Base-by-base conservation (phyloP, 2,113 vertebrate species). In the Sorex fumeus region DNA sequence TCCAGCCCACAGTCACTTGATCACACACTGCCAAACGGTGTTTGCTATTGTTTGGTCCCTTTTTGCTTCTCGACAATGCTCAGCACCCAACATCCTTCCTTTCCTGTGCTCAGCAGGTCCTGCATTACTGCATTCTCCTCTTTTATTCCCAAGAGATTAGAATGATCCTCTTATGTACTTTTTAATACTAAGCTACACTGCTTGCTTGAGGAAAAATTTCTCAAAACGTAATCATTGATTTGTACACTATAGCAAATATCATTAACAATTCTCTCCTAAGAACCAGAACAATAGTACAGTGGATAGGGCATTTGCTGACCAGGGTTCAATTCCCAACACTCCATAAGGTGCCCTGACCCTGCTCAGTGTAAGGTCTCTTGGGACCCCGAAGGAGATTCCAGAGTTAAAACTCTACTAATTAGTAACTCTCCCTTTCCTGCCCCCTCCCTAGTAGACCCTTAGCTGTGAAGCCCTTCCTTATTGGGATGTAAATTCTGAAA, bases 141-240 rank as follows among this genome's bases (percentile, higher is more conserved):
- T 64, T 89, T 84, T 91, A n/a, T 62, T 80, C 32, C 76, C 27
- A 36, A 21, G 34, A 87, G 18, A 9, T 70, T 95, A 62, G 60
- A 57, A 79, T 62, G 71, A 57, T 23, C n/a, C 91, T 71, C 27
- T 62, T 72, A 40, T 66, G 2, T 50, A 45, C 57, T 85, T 40
- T 91, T 96, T 80, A 23, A 78, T 36, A 83, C 30, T 86, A 87
- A 57, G 18, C 53, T 12, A 21, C 30, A 80, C 5, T 76, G 90
- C 67, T 82, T 83, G 16, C n/a, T 71, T 62, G 6, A 27, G 19
- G 5, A 28, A 72, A 76, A 69, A 40, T 18, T 50, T 82, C 30
- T 84, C n/a, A 11, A 85, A 79, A 83, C 4, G 16, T n/a, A 91
- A 90, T 69, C 83, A 90, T 18, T 71, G 36, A 81, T 82, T 72